Evolutionary conservation across 2,797 vertebrate genomes (phyloP).

Genomic region (Phalloptychus januarius): DNA sequence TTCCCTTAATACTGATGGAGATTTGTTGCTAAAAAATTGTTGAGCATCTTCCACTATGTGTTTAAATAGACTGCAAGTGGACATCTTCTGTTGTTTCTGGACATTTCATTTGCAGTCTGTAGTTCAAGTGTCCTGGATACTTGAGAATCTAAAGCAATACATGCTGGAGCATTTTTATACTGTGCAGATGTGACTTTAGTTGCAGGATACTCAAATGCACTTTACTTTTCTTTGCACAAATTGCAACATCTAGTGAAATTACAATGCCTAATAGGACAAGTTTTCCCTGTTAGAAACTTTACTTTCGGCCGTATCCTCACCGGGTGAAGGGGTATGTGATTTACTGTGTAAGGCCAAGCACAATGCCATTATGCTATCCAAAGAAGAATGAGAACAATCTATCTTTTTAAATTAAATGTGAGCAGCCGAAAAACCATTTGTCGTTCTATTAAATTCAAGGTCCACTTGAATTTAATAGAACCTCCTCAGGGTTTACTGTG

Average conservation of each 20-base stretch:
- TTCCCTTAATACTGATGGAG: conserved; percentile 16
- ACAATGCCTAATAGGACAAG: not conserved
- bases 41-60: not conserved
- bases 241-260: not conserved
- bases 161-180: conserved; percentile 22
- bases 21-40: conserved; percentile 26
- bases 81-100: not conserved
- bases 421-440: conserved; percentile 16
- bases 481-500: conserved; percentile 3
- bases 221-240: conserved; percentile 2
- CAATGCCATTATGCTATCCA: conserved; percentile 49
- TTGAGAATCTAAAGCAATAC: not conserved
- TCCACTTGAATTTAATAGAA: conserved; percentile 8
- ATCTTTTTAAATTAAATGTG: conserved; percentile 18
- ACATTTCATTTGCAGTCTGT: not conserved
- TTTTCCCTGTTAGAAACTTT: conserved; percentile 9
- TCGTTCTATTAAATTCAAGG: conserved; percentile 17
- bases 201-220: not conserved
- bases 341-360: conserved; percentile 29
- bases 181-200: conserved; percentile 19
- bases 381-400: conserved; percentile 9
- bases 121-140: not conserved
- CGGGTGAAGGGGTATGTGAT: not conserved
- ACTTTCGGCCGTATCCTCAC: conserved; percentile 10
- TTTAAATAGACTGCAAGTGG: not conserved